Evolutionary conservation across 2,888 invertebrate species (phyloP).

Genomic region (Ramazzottius varieornatus): DNA sequence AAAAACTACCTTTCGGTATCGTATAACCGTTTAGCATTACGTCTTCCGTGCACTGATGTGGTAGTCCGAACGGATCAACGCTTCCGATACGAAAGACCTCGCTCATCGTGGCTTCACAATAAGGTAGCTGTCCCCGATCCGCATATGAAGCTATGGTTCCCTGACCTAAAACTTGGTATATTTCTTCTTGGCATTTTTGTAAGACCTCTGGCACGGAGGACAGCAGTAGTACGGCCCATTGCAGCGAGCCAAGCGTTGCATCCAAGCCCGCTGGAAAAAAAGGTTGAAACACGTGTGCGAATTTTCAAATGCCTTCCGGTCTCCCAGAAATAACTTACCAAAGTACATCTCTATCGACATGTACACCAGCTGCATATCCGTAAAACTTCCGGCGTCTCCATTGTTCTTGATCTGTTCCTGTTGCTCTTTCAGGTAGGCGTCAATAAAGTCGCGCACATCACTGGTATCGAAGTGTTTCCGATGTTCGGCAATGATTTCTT

Average conservation of each 20-base stretch:
- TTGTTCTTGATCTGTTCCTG: not conserved
- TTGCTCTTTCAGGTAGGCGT: conserved; percentile 1
- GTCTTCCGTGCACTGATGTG: conserved; percentile 1
- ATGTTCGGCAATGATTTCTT: conserved; percentile 55
- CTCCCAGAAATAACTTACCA: not conserved
- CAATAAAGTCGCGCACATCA: not conserved
- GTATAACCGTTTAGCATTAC: not conserved
- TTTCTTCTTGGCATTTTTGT: not conserved
- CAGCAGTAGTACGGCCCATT: not conserved
- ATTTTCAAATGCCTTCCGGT: not conserved
- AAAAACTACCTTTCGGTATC: not conserved
- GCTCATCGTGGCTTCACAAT: not conserved
- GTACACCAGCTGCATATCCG: not conserved
- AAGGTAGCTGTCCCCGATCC: not conserved
- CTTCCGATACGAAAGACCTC: not conserved
- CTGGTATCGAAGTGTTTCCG: not conserved
- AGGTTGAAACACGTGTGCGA: not conserved
- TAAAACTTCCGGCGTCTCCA: not conserved
- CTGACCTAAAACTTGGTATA: not conserved
- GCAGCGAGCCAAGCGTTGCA: not conserved
- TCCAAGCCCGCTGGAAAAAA: not conserved
- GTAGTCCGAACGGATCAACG: not conserved
- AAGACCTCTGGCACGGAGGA: not conserved
- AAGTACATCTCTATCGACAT: not conserved
- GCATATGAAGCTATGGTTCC: not conserved